phyloP scores from a whole-genome alignment of 2,797 vertebrate genomes.

The Microchirus variegatus region DNA sequence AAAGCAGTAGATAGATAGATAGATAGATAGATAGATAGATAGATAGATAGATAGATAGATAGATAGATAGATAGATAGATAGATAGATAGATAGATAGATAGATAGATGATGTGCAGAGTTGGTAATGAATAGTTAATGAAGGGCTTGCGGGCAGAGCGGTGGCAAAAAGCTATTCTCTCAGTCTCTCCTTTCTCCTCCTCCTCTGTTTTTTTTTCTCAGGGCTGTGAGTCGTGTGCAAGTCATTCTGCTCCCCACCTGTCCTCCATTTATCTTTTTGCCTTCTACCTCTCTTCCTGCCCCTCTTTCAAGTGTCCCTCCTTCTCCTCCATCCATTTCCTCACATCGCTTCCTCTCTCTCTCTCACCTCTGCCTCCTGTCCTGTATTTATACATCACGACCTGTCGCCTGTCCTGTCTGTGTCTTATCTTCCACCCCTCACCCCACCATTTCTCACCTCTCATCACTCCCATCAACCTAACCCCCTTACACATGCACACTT shows the following conservation, averaged over 20 bases:
- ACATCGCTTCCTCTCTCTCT: conserved; percentile 12
- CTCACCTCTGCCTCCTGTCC: conserved; percentile 40
- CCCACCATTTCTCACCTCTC: conserved; percentile 52
- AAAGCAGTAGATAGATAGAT: conserved; percentile 10
- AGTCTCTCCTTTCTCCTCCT: conserved; percentile 47
- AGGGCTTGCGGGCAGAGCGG: conserved; percentile 76
- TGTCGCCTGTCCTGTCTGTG: conserved; percentile 17
- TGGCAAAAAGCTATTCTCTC: conserved; percentile 77
- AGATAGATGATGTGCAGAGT: conserved; percentile 58
- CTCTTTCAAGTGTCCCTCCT: conserved; percentile 23
- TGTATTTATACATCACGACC: conserved; percentile 42
- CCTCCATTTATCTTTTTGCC: conserved; percentile 53
- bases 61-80: conserved; percentile 63
- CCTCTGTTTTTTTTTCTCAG: conserved; percentile 46
- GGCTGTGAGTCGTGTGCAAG: conserved; percentile 59
- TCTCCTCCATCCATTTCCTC: conserved; percentile 30
- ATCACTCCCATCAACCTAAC: conserved; percentile 27
- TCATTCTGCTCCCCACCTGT: conserved; percentile 66
- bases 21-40: conserved; percentile 41
- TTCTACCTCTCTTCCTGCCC: conserved; percentile 21
- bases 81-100: conserved; percentile 62
- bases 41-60: conserved; percentile 55
- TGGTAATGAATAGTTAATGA: conserved; percentile 78
- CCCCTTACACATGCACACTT: conserved; percentile 10
- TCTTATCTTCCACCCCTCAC: conserved; percentile 42